Evolutionary conservation across 2,888 invertebrate species (phyloP).

Genomic region (Kryphioiulus occultus): DNA sequence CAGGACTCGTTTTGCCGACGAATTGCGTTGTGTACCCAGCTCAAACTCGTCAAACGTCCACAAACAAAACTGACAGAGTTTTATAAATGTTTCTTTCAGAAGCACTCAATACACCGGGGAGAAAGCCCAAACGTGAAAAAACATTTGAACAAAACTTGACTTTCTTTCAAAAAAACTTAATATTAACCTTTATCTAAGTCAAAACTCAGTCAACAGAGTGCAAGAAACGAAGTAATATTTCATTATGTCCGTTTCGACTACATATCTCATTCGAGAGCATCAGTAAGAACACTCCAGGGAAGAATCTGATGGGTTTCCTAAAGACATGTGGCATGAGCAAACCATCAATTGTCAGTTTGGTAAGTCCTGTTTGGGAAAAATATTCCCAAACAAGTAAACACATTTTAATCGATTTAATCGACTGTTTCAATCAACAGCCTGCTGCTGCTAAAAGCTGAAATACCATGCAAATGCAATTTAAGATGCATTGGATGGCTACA

Average conservation of each 20-base stretch:
- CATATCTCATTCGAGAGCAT: background rate
- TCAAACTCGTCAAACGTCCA: background rate
- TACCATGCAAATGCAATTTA: too few species aligned
- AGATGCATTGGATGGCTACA: too few species aligned
- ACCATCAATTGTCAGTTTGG: background rate
- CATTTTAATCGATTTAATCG: slow-evolving; percentile 5
- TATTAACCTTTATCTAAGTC: background rate
- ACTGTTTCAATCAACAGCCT: background rate
- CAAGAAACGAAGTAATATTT: background rate
- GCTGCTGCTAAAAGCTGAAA: too few species aligned
- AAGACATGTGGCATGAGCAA: background rate
- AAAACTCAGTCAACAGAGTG: background rate
- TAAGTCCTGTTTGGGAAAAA: background rate
- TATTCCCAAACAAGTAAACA: background rate
- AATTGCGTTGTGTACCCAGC: background rate
- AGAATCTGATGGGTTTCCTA: background rate
- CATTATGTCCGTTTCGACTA: background rate
- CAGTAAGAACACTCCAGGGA: background rate
- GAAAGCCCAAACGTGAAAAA: background rate
- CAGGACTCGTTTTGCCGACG: too few species aligned
- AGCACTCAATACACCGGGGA: background rate
- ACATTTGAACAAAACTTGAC: background rate
- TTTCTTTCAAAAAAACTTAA: background rate
- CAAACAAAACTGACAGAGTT: background rate
- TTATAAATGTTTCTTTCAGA: background rate